These are phyloP conservation scores for Calidris pygmaea DNA, from an alignment of 2,113 vertebrate genomes.

Conservation along the genomic window DNA sequence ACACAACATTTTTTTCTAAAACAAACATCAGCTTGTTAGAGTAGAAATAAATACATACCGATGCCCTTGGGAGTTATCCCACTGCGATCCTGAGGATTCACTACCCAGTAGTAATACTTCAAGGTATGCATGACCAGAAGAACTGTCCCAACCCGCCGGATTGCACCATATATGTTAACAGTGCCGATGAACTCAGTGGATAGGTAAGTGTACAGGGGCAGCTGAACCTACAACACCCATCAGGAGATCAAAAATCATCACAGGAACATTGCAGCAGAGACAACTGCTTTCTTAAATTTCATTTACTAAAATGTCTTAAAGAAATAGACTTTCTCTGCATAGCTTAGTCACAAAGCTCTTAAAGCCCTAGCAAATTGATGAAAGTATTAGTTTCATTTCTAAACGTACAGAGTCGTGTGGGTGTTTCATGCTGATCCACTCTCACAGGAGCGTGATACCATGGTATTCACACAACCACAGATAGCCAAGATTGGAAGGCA, in stretches of 20 bases:
- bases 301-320: neutral
- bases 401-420: neutral
- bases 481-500: neutral
- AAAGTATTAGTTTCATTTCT: neutral
- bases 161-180: conserved; percentile 93
- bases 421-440: neutral
- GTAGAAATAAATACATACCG: conserved; percentile 73
- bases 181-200: conserved; percentile 96
- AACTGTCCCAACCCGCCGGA: conserved; percentile 93
- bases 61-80: conserved; percentile 90
- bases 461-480: neutral
- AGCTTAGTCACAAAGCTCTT: neutral
- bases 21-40: neutral
- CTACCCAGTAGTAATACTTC: conserved; percentile 96
- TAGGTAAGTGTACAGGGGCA: conserved; percentile 92
- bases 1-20: neutral
- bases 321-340: neutral
- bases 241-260: neutral
- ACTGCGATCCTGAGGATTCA: conserved; percentile 94
- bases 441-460: neutral
- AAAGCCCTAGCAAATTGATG: neutral
- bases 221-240: conserved; percentile 82
- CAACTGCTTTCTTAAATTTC: neutral
- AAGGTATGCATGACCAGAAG: conserved; percentile 95
- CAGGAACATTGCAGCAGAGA: neutral